Evolutionary conservation across 2,888 invertebrate species (phyloP), one percentile per base, ranked within the genome.

Genomic region (Polymixis flavicincta): DNA sequence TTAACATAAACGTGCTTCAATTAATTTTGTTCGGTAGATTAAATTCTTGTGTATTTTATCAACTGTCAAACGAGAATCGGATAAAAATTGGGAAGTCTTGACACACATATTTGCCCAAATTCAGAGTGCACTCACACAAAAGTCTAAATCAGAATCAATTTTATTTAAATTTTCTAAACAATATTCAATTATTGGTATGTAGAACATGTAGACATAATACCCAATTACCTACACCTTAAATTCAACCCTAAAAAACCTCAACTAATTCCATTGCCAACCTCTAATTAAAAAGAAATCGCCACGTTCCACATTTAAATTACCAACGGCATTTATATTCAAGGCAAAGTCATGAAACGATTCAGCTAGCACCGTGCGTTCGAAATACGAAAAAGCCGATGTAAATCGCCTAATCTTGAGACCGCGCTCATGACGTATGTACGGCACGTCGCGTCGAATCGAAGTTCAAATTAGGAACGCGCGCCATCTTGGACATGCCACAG

Each of bases 341-440:
- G 88, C 90, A 89, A 88, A 92, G 92, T 92, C 93, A 93, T 94
- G 94, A 94, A 95, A 94, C 92, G 93, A 89, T 87, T 90, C 90
- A 92, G 90, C 89, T 87, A 85, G 88, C 83, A 84, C 89, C 88
- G 89, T 90, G 92, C 92, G 92, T 94, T 94, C 92, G 87, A 94
- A 95, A 94, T 95, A 90, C 94, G 94, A 95, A 95, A 95, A 95
- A 95, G 94, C 95, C 94, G 91, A 88, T 93, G 93, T 94, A 95
- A 94, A 95, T 95, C 95, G 94, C 93, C 93, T 95, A 95, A 95
- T 96, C 96, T 95, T 96, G 95, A 96, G 95, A 95, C 94, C 94
- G 93, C 89, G 92, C 94, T 95, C 94, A 94, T 95, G 94, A 95
- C 94, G 96, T 94, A 96, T 96, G 96, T 93, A 92, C 91, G 90